Conservation (phyloP, 1,140 invertebrate genomes). For the Bombus breviceps region DNA sequence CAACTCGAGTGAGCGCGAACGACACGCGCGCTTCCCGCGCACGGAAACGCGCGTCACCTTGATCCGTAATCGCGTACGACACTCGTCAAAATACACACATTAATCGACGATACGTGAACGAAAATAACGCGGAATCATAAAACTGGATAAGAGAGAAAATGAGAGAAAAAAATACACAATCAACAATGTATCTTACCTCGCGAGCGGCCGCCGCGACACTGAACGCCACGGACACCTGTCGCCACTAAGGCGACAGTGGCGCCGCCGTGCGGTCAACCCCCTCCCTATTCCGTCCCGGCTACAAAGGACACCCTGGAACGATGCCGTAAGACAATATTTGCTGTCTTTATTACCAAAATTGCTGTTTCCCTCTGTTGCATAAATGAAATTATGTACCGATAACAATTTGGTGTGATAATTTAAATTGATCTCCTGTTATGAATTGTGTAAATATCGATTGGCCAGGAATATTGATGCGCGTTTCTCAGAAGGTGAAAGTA, state of each 20-base stretch:
- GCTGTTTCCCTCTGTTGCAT: background rate
- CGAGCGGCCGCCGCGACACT: slow-evolving; percentile 82
- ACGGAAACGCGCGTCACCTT: slow-evolving; percentile 58
- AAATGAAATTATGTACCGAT: background rate
- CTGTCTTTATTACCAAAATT: background rate
- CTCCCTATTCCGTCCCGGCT: slow-evolving; percentile 44
- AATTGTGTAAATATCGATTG: background rate
- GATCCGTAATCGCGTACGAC: slow-evolving; percentile 10
- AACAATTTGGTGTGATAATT: too few species aligned
- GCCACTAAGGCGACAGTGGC: slow-evolving; percentile 72
- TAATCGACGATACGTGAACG: background rate
- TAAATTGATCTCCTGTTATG: background rate
- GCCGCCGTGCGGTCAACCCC: slow-evolving; percentile 76
- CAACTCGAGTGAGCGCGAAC: slow-evolving; percentile 42
- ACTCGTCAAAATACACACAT: slow-evolving; percentile 24
- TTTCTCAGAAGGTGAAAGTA: background rate
- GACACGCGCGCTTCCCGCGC: slow-evolving; percentile 67
- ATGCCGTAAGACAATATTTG: background rate
- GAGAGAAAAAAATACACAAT: slow-evolving; percentile 2
- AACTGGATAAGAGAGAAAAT: background rate
- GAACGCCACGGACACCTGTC: slow-evolving; percentile 79
- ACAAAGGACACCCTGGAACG: slow-evolving; percentile 44
- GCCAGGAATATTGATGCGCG: too few species aligned
- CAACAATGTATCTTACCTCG: slow-evolving; percentile 75
- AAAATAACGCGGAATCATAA: background rate